These are phyloP conservation scores for Himalopsyche anomala DNA, from an alignment of 2,888 invertebrate genomes.

Conservation along the genomic window DNA sequence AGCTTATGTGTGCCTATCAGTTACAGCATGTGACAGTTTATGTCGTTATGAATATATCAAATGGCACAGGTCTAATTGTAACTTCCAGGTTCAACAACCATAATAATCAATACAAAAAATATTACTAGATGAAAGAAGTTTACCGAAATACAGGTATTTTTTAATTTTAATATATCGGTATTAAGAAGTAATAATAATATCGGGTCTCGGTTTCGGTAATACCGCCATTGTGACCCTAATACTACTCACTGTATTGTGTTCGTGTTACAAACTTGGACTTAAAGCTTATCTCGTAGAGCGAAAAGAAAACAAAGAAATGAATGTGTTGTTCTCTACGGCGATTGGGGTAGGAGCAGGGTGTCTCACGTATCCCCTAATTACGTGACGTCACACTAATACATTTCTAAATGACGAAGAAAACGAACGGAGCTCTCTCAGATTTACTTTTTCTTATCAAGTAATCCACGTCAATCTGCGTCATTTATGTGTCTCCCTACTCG, in stretches of 20 bases:
- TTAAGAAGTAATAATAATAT: too few species aligned
- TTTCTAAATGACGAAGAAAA: conserved; percentile 22
- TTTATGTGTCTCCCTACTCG: background rate
- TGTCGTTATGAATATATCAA: too few species aligned
- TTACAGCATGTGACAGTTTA: too few species aligned
- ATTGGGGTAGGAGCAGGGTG: background rate
- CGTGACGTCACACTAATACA: conserved; percentile 27
- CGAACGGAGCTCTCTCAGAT: background rate
- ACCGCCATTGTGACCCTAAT: too few species aligned
- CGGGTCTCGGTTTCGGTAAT: too few species aligned
- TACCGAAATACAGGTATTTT: too few species aligned
- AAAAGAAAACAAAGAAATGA: background rate
- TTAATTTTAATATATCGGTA: too few species aligned
- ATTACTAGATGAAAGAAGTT: too few species aligned
- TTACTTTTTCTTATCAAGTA: conserved; percentile 34
- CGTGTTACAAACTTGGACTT: background rate
- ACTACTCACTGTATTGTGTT: background rate
- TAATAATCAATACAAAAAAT: too few species aligned
- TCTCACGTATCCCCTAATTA: background rate
- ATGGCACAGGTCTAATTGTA: too few species aligned
- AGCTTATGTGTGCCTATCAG: too few species aligned
- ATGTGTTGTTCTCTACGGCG: background rate
- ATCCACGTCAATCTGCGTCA: conserved; percentile 34
- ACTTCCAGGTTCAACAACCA: too few species aligned
- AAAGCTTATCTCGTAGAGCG: background rate